phyloP scores from a whole-genome alignment of 1,140 invertebrate species.

The Galendromus occidentalis region DNA sequence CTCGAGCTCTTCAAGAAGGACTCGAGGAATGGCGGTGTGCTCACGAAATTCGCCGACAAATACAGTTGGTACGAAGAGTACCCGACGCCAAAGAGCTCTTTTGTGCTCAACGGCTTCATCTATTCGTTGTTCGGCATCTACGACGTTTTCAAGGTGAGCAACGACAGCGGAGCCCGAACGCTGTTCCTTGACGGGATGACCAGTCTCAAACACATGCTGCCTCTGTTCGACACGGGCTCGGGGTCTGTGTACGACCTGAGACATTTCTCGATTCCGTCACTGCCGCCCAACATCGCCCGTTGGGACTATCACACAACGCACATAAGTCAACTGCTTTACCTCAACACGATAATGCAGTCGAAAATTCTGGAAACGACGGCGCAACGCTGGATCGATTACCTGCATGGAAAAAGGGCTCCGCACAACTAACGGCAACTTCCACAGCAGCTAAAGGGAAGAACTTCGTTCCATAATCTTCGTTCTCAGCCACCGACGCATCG shows the following conservation, averaged over 20 bases:
- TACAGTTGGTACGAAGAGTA: constrained; percentile 93
- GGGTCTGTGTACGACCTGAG: constrained; percentile 91
- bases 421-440: constrained; percentile 45
- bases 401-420: constrained; percentile 74
- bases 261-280: constrained; percentile 59
- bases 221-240: constrained; percentile 81
- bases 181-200: constrained; percentile 67
- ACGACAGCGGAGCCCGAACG: constrained; percentile 40
- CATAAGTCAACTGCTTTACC: constrained; percentile 76
- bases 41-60: constrained; percentile 57
- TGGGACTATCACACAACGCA: constrained; percentile 99
- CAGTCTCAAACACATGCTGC: constrained; percentile 69
- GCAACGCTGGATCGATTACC: constrained; percentile 82
- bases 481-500: no score
- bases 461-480: no score
- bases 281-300: constrained; percentile 60
- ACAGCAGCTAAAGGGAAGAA: no score
- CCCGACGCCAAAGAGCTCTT: constrained; percentile 77
- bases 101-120: constrained; percentile 96
- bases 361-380: constrained; percentile 58
- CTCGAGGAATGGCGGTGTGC: constrained; percentile 48
- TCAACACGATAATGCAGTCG: constrained; percentile 68
- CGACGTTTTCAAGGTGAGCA: constrained; percentile 37
- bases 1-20: constrained; percentile 54
- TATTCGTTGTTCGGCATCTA: constrained; percentile 90